A percentile compares a stretch with the other conserved stretches of the same genome.
Evolutionary conservation across 1,140 invertebrate genomes (phyloP).

Genomic region (Delia radicum): DNA sequence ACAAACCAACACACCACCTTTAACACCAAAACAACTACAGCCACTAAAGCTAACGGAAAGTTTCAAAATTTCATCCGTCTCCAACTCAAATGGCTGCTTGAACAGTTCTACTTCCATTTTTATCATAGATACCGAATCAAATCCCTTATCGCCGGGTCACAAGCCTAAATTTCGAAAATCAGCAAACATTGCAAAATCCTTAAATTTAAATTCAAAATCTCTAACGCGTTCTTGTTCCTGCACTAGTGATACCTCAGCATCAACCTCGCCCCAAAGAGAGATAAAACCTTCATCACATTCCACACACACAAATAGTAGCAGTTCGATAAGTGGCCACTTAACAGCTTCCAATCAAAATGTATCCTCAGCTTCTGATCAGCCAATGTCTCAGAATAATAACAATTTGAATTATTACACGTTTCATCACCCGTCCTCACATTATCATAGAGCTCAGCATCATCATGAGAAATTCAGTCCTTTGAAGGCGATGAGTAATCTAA

Average conservation of each 20-base stretch:
- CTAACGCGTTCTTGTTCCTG: slow-evolving; percentile 44
- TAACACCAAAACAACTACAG: not conserved
- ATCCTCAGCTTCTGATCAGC: not conserved
- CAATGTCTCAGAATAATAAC: slow-evolving; percentile 14
- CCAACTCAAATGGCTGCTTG: slow-evolving; percentile 14
- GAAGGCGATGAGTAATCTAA: slow-evolving; percentile 43
- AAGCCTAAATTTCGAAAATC: slow-evolving; percentile 50
- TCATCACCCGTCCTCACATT: not conserved
- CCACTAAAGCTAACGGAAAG: not conserved
- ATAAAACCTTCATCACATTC: not conserved
- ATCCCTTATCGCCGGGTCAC: slow-evolving; percentile 37
- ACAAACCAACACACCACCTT: slow-evolving; percentile 32
- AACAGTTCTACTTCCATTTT: slow-evolving; percentile 33
- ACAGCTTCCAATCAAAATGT: not conserved
- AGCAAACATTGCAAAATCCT: slow-evolving; percentile 22
- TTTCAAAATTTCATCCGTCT: slow-evolving; percentile 4
- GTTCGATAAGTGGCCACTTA: not conserved
- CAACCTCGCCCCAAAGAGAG: not conserved
- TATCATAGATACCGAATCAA: slow-evolving; percentile 45
- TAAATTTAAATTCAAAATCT: slow-evolving; percentile 27
- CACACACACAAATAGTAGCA: not conserved
- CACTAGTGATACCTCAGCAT: slow-evolving; percentile 25
- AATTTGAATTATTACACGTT: slow-evolving; percentile 28
- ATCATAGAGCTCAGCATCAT: slow-evolving; percentile 9
- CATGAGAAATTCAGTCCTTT: slow-evolving; percentile 45